Conservation (phyloP, 2,113 vertebrate genomes). For the Thomomys bottae region DNA sequence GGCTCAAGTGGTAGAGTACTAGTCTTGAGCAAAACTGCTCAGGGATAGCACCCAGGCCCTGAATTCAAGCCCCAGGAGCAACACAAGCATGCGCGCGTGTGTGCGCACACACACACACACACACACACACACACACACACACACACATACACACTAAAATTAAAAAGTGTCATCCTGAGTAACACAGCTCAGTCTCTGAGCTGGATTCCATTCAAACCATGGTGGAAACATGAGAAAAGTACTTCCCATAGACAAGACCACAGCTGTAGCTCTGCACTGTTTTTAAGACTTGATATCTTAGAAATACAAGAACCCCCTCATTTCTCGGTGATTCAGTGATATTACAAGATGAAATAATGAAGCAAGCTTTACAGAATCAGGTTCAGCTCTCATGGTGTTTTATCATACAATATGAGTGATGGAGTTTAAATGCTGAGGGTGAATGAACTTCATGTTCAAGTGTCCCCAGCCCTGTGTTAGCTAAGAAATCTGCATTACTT, state of each 20-base stretch:
- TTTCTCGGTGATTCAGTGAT: not conserved
- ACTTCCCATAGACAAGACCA: not conserved
- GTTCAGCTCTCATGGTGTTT: not conserved
- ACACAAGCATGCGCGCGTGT: too few species aligned
- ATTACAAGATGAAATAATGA: not conserved
- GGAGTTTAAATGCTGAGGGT: not conserved
- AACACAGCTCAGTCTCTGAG: not conserved
- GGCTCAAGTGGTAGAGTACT: too few species aligned
- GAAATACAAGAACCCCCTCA: not conserved
- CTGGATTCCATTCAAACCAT: constrained; percentile 39
- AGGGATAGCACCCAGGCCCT: too few species aligned
- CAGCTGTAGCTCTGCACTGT: not conserved
- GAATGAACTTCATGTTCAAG: not conserved
- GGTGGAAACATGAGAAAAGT: not conserved
- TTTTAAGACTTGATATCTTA: not conserved
- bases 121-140: too few species aligned
- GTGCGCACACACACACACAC: too few species aligned
- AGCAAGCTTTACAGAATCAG: not conserved
- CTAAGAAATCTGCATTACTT: not conserved
- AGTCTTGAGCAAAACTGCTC: too few species aligned
- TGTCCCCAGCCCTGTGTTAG: not conserved
- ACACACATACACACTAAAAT: too few species aligned
- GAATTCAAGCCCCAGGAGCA: too few species aligned
- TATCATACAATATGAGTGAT: not conserved
- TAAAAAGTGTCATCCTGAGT: too few species aligned